These are phyloP conservation scores for Limenitis camilla DNA, from an alignment of 2,888 invertebrate genomes.

Conservation along the genomic window DNA sequence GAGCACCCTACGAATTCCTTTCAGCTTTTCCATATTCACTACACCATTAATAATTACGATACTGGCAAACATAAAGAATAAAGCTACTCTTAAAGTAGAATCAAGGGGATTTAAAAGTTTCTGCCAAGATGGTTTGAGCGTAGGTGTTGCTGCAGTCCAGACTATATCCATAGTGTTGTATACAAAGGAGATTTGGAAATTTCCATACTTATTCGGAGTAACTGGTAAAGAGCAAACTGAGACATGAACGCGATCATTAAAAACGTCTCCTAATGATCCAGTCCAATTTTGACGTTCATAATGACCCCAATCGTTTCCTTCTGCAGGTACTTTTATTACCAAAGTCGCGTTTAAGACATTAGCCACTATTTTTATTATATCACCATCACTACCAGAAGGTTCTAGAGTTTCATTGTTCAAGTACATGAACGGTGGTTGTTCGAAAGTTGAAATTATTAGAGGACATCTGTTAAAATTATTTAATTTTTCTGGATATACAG, in stretches of 20 bases:
- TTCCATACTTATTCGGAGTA: constrained; percentile 36
- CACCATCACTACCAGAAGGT: constrained; percentile 42
- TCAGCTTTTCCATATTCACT: constrained; percentile 32
- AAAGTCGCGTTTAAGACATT: constrained; percentile 43
- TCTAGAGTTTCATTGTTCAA: constrained; percentile 32
- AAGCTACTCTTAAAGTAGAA: constrained; percentile 30
- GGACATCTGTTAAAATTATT: constrained; percentile 39
- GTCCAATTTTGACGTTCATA: constrained; percentile 45
- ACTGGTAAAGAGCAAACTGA: constrained; percentile 44
- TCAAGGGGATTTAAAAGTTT: constrained; percentile 46
- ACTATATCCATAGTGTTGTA: constrained; percentile 49
- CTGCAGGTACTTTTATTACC: constrained; percentile 32
- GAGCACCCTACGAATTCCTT: constrained; percentile 27
- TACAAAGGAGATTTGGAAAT: constrained; percentile 48
- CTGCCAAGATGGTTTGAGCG: constrained; percentile 38
- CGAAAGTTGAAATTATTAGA: constrained; percentile 41
- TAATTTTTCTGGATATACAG: constrained; percentile 36
- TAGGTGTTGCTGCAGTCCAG: constrained; percentile 41
- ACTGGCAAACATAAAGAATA: constrained; percentile 36
- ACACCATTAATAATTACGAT: constrained; percentile 36
- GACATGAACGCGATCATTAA: constrained; percentile 34
- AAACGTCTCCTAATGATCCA: constrained; percentile 48
- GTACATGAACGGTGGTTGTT: constrained; percentile 50
- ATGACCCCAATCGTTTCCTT: constrained; percentile 34
- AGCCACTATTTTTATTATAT: constrained; percentile 38